phyloP scores from a whole-genome alignment of 2,888 invertebrate genomes.

The Odontothrips loti region DNA sequence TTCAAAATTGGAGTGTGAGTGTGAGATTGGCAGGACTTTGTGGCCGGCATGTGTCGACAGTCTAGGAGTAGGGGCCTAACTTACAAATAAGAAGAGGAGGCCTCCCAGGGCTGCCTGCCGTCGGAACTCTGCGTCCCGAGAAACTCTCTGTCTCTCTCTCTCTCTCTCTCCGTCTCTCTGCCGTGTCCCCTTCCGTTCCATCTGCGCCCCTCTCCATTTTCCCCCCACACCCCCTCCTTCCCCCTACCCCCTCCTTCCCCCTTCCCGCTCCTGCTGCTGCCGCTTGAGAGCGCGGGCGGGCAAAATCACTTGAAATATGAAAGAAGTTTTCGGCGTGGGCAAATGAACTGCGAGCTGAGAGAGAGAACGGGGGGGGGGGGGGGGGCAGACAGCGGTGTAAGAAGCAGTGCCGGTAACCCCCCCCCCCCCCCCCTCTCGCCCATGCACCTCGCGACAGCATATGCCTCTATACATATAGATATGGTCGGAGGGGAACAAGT shows the following conservation, averaged over 20 bases:
- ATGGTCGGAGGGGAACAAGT: background rate
- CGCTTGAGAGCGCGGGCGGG: background rate
- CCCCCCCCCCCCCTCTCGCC: too few species aligned
- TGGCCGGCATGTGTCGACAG: too few species aligned
- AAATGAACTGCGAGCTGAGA: background rate
- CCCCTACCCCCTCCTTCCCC: background rate
- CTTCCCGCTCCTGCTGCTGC: background rate
- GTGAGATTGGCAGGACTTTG: too few species aligned
- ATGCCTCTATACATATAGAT: background rate
- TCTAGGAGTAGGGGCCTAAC: too few species aligned
- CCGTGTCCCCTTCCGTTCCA: background rate
- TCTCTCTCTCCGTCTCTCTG: background rate
- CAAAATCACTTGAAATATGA: constrained; percentile 23
- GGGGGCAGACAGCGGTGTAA: background rate
- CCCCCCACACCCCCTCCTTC: too few species aligned
- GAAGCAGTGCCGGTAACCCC: background rate
- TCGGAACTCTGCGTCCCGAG: too few species aligned
- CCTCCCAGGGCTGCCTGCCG: too few species aligned
- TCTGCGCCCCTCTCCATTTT: too few species aligned
- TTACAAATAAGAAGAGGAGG: too few species aligned
- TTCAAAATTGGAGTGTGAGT: too few species aligned
- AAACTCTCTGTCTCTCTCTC: background rate
- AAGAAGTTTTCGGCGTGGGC: background rate
- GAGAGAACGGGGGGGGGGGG: background rate
- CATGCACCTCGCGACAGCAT: background rate